Conservation (phyloP, 2,113 vertebrate genomes). For the Coracopsis vasa region DNA sequence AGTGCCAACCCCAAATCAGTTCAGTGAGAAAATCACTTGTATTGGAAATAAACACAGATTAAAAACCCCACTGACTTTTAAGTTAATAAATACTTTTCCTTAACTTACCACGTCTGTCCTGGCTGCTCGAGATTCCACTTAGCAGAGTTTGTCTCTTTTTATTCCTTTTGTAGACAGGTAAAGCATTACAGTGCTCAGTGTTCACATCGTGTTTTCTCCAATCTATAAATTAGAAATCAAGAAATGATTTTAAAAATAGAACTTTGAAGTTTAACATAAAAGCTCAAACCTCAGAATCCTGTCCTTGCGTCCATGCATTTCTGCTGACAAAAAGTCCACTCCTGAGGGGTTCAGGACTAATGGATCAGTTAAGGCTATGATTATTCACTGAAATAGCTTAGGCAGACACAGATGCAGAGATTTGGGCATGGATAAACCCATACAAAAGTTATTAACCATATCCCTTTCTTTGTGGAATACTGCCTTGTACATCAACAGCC, state of each 20-base stretch:
- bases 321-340: background rate
- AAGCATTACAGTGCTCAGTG: background rate
- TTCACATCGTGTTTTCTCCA: accelerated
- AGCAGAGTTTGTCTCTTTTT: background rate
- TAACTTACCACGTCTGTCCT: background rate
- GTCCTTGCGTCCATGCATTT: background rate
- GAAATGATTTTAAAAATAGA: background rate
- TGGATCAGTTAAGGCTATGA: background rate
- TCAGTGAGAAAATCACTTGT: background rate
- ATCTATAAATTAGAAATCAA: background rate
- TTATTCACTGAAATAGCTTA: background rate
- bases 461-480: background rate
- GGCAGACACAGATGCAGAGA: background rate
- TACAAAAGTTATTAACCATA: background rate
- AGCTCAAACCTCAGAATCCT: background rate
- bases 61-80: background rate
- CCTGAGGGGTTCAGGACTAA: background rate
- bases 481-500: background rate
- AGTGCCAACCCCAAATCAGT: background rate
- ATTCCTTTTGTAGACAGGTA: background rate
- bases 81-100: background rate
- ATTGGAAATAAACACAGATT: background rate
- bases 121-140: background rate
- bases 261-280: background rate
- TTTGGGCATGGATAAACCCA: background rate